phyloP scores from a whole-genome alignment of 2,888 invertebrate species.

The Anarsia innoxiella region DNA sequence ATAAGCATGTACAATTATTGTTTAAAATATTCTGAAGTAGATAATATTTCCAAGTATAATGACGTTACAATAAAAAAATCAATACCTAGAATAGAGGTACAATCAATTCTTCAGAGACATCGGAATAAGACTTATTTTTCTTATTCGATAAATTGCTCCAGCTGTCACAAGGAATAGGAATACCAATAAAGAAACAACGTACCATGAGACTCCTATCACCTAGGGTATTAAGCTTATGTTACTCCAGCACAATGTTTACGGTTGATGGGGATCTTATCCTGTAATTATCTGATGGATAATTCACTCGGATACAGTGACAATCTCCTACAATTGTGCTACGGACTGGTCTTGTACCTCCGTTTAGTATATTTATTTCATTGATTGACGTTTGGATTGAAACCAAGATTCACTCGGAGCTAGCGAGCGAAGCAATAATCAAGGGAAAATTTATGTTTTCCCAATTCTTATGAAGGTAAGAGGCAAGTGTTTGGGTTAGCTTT shows the following conservation, averaged over 20 bases:
- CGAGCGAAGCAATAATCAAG: slow-evolving; percentile 13
- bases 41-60: slow-evolving; percentile 43
- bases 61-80: slow-evolving; percentile 32
- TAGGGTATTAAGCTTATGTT: not conserved
- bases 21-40: no score
- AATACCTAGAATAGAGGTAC: slow-evolving; percentile 54
- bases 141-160: slow-evolving; percentile 40
- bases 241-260: not conserved
- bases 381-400: not conserved
- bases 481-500: no score
- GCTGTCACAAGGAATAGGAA: slow-evolving; percentile 24
- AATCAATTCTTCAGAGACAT: slow-evolving; percentile 47
- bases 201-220: not conserved
- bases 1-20: no score
- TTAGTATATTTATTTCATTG: slow-evolving; percentile 19
- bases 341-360: slow-evolving; percentile 28
- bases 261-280: slow-evolving; percentile 37
- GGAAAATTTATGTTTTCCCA: no score
- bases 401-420: not conserved
- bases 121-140: slow-evolving; percentile 39
- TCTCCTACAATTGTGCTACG: slow-evolving; percentile 39
- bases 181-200: not conserved
- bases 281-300: slow-evolving; percentile 52
- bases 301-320: slow-evolving; percentile 46
- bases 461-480: no score